These are phyloP conservation scores for Leptoclinus maculatus DNA, from an alignment of 2,797 vertebrate species.

Conservation along the genomic window DNA sequence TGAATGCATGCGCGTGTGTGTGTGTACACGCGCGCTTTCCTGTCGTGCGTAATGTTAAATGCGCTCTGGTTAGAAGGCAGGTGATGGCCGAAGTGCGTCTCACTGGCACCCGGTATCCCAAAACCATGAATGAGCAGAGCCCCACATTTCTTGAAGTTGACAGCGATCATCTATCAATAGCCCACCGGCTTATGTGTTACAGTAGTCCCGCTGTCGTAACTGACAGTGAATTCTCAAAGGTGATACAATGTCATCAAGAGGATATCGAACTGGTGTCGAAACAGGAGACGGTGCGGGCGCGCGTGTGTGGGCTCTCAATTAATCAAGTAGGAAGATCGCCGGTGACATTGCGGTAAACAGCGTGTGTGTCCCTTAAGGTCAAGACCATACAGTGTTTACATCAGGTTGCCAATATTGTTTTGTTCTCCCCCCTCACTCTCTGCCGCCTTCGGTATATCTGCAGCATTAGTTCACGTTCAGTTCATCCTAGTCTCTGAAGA, in stretches of 20 bases:
- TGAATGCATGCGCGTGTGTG: background rate
- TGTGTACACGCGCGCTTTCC: slow-evolving; percentile 31
- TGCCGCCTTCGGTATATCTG: slow-evolving; percentile 38
- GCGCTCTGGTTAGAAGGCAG: slow-evolving; percentile 56
- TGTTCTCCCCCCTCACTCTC: background rate
- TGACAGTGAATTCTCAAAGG: slow-evolving; percentile 58
- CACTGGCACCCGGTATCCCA: slow-evolving; percentile 36
- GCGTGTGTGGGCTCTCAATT: slow-evolving; percentile 48
- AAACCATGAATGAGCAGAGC: slow-evolving; percentile 29
- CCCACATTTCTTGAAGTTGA: slow-evolving; percentile 23
- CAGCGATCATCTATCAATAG: slow-evolving; percentile 8
- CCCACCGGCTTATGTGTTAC: background rate
- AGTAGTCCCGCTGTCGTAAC: slow-evolving; percentile 1
- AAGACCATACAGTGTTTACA: slow-evolving; percentile 71
- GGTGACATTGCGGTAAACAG: slow-evolving; percentile 81
- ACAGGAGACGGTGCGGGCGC: slow-evolving; percentile 31
- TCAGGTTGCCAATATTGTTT: slow-evolving; percentile 47
- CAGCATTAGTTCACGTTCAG: slow-evolving; percentile 77
- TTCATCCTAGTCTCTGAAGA: slow-evolving; percentile 72
- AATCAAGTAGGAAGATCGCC: slow-evolving; percentile 27
- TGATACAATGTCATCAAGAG: slow-evolving; percentile 73
- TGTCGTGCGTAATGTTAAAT: slow-evolving; percentile 68
- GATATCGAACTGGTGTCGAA: slow-evolving; percentile 49
- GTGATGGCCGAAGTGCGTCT: slow-evolving; percentile 64
- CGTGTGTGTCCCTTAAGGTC: slow-evolving; percentile 75